Evolutionary conservation across 2,888 invertebrate genomes (phyloP), one percentile per base, ranked within the genome.

Genomic region (Athetis lepigone): DNA sequence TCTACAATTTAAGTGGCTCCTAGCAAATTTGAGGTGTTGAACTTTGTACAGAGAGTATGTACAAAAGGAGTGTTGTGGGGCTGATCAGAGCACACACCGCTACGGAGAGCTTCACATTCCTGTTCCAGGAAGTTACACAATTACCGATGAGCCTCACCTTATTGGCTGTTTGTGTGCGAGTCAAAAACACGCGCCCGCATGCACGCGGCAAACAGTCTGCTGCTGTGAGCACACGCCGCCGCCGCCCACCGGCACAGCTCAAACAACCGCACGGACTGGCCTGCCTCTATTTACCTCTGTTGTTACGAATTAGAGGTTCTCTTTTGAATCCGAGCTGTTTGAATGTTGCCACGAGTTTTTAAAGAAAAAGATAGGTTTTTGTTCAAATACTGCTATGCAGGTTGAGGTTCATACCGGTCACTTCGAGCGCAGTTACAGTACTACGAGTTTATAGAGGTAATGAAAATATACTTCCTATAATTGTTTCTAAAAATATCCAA

Each of bases 171-270:
- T 45, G 43, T 62, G 49, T 37, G 43, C 43, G 33, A 46, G 39
- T 50, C 45, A 70, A 50, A 74, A 68, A 57, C 56, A 50, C 52
- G 36, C 61, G 46, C 72, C 75, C 70, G 75, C 70, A 75, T 75
- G 58, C 27, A 13, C 19, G 19, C 37, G 40, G 13, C 62, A 51
- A 21, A 46, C 54, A 37, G 13, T 18, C 16, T 27, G 9, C 11
- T n/a, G n/a, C n/a, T n/a, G n/a, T n/a, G n/a, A n/a, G n/a, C n/a
- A n/a, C n/a, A n/a, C n/a, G n/a, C n/a, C n/a, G n/a, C n/a, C n/a
- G n/a, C n/a, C n/a, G n/a, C n/a, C n/a, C n/a, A n/a, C n/a, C n/a
- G n/a, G n/a, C n/a, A n/a, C n/a, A n/a, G 33, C 29, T 8, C 67
- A 57, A 73, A 66, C 51, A 66, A 42, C 13, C 9, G 9, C 13